Conservation (phyloP, 2,888 invertebrate genomes). For the Euzetes globulus region DNA sequence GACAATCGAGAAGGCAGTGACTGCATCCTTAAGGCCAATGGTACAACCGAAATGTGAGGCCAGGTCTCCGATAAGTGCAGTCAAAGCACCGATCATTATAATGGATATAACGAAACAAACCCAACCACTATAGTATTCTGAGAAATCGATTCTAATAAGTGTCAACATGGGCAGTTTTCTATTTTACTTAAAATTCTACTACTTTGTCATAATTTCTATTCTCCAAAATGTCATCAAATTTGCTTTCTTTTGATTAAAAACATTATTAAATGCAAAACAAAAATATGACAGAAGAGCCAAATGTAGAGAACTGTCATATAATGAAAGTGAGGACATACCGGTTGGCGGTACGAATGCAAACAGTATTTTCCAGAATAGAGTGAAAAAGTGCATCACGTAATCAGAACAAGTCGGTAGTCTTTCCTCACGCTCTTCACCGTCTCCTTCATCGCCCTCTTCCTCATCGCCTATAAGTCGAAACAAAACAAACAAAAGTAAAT, state of each 20-base stretch:
- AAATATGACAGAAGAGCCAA: not conserved
- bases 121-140: constrained; percentile 68
- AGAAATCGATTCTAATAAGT: not conserved
- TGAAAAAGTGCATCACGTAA: constrained; percentile 90
- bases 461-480: constrained; percentile 38
- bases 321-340: constrained; percentile 53
- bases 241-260: not conserved
- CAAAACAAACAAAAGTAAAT: constrained; percentile 10
- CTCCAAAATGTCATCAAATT: not conserved
- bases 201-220: too few relatives aligned
- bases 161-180: not conserved
- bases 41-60: constrained; percentile 97
- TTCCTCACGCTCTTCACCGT: constrained; percentile 48
- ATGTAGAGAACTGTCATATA: too few relatives aligned
- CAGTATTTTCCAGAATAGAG: constrained; percentile 94
- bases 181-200: too few relatives aligned
- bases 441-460: constrained; percentile 51
- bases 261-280: not conserved
- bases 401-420: constrained; percentile 62
- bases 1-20: constrained; percentile 95
- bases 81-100: constrained; percentile 81
- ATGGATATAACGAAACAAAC: constrained; percentile 90
- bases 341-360: constrained; percentile 98
- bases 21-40: constrained; percentile 88
- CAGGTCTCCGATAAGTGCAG: constrained; percentile 92